phyloP scores from a whole-genome alignment of 1,140 invertebrate genomes.

The Dufourea novaeangliae region DNA sequence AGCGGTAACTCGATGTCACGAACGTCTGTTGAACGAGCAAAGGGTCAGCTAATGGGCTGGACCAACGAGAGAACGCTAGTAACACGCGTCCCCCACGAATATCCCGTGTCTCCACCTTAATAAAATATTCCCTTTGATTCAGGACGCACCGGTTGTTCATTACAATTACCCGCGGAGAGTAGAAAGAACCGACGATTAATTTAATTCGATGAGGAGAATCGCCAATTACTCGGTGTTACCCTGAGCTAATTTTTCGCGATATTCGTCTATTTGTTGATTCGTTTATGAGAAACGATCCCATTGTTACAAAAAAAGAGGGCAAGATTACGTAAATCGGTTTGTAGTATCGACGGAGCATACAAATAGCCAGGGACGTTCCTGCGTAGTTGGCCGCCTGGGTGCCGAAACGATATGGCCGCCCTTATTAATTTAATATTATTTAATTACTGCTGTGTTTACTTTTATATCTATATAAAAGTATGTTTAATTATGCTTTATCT shows the following conservation, averaged over 20 bases:
- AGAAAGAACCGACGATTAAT: conserved; percentile 7
- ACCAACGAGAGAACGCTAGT: conserved; percentile 38
- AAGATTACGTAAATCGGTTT: too few relatives aligned
- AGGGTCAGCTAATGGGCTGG: conserved; percentile 26
- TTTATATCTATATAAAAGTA: too few relatives aligned
- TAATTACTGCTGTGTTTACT: too few relatives aligned
- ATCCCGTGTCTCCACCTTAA: conserved; percentile 4
- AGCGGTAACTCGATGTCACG: background rate
- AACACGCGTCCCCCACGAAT: background rate
- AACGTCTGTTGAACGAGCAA: conserved; percentile 8
- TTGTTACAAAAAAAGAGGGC: too few relatives aligned
- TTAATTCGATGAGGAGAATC: background rate
- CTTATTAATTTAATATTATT: too few relatives aligned
- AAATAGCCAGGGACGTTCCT: too few relatives aligned
- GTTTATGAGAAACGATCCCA: too few relatives aligned
- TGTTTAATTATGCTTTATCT: too few relatives aligned
- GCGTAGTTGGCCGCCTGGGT: too few relatives aligned
- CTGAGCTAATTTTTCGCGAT: background rate
- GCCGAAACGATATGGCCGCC: too few relatives aligned
- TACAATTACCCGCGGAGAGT: background rate
- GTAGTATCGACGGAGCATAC: too few relatives aligned
- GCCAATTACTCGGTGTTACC: background rate
- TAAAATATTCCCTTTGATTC: conserved; percentile 75
- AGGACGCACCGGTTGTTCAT: background rate
- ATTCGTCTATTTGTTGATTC: background rate